Conservation (phyloP, 2,797 vertebrate genomes). For the Phoeniculus purpureus region DNA sequence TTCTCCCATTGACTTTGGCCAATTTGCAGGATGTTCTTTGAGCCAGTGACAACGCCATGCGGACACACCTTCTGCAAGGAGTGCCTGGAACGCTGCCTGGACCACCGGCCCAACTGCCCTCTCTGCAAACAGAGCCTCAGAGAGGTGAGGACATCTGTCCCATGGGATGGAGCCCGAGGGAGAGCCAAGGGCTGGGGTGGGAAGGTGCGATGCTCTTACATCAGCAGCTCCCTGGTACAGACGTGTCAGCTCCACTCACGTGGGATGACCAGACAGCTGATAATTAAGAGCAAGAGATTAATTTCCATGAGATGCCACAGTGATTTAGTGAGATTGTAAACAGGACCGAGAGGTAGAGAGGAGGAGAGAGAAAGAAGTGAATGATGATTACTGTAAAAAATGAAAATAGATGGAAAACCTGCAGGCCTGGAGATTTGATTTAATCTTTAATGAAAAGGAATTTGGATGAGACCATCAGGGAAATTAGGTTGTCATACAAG, state of each 20-base stretch:
- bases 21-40: slow-evolving; percentile 84
- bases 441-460: slow-evolving; percentile 57
- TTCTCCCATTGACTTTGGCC: background rate
- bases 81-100: slow-evolving; percentile 90
- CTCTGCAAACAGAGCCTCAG: slow-evolving; percentile 92
- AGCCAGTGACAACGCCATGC: slow-evolving; percentile 91
- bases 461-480: background rate
- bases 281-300: slow-evolving; percentile 50
- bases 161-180: rapidly evolving
- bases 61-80: slow-evolving; percentile 94
- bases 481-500: slow-evolving; percentile 65
- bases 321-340: slow-evolving; percentile 47
- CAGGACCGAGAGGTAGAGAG: background rate
- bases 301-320: slow-evolving; percentile 38
- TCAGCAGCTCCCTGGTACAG: background rate
- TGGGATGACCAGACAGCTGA: slow-evolving; percentile 4
- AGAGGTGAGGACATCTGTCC: slow-evolving; percentile 77
- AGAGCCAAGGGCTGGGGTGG: background rate
- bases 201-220: background rate
- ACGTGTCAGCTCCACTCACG: rapidly evolving
- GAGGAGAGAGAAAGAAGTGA: background rate
- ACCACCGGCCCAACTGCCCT: slow-evolving; percentile 90
- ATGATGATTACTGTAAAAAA: slow-evolving; percentile 55
- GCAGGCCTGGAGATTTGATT: slow-evolving; percentile 38
- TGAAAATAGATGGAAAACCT: slow-evolving; percentile 47